Evolutionary conservation across 92 coral and sea anemone genomes (phyloP), one percentile per base, ranked within the genome.

Genomic region (Actinernus sp.): DNA sequence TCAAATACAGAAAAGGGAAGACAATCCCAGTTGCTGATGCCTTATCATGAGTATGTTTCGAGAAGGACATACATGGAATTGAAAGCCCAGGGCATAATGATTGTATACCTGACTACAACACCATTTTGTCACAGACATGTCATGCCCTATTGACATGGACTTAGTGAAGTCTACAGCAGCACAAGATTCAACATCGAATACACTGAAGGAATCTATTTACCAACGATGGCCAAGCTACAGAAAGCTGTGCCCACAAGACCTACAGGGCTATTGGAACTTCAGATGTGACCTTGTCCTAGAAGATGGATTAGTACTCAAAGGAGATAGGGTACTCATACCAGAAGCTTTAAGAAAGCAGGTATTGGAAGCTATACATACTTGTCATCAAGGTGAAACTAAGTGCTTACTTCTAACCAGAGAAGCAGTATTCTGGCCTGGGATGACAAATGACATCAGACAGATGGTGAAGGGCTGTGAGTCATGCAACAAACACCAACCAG

Each of bases 11-110:
- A 23, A 68, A 44, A 28, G 88, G 92, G 18, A 37, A 64, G 70
- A 30, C 65, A 21, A 86, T 81, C 17, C 88, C 81, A n/a, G 84
- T 86, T 3, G 88, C 92, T 12, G 88, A 63, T 65, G 58, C 40
- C n/a, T n/a, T n/a, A n/a, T 85, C 82, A 32, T 65, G 66, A 26
- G 49, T 78, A 18, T 84, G 76, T 30, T n/a, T 45, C 31, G 39
- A 14, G 3, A 18, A 33, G 26, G 2, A 53, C 43, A 58, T 52
- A 29, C 26, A 30, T 27, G 51, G 31, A 37, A 31, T 38, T 28
- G 7, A 27, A 18, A 37, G 41, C 14, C 46, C 3, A 7, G 36
- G 40, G 17, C 20, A 28, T n/a, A 31, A 45, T 14, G 29, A 68
- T 36, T 61, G 68, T 50, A 31, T 59, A 8, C n/a, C n/a, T n/a